Base-by-base conservation (phyloP, 2,113 vertebrate species). In the Phrynosoma platyrhinos region DNA sequence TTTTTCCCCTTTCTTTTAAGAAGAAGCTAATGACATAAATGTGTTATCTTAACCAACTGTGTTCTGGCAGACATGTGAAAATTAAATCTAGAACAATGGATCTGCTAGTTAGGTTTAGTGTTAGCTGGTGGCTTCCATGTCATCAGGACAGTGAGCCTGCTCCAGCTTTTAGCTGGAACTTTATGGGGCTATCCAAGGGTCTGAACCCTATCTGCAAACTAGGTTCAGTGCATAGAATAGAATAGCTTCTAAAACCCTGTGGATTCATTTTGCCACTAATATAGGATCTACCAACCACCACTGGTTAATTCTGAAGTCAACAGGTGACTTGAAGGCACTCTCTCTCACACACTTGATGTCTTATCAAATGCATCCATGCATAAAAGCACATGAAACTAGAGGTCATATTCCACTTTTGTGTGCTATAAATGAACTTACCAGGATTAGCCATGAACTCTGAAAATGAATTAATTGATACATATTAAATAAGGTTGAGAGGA, bases 1-100 rank as follows among this genome's bases (percentile, higher is more conserved):
- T 91, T 87, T 92, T 90, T 72, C 83, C 4, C 47, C 47, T 83
- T 92, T 88, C 93, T 91, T 75, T 83, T 87, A 71, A 71, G 18
- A 42, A 85, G 79, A 87, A 83, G 30, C 32, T 94, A 93, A 94
- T 79, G 40, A 87, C 58, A 88, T 84, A 91, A 94, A 90, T 89
- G 55, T 93, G 84, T 91, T 88, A 78, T 32, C 82, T 79, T 89
- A 89, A 92, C 42, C 52, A 85, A 52, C 85, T 89, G 23, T 74
- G 86, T 18, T 89, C 52, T 88, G 80, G 55, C 53, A 86, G 85
- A 89, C n/a, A 79, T 88, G 84, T 27, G 7, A 25, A 13, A 9
- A 66, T 2, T 1, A 8, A 4, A 30, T 88, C 66, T 66, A 80
- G 66, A 94, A 82, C 58, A 87, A 85, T 27, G 85, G 89, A 87